phyloP scores from a whole-genome alignment of 2,888 invertebrate species.

The Lasioglossum lativentre region DNA sequence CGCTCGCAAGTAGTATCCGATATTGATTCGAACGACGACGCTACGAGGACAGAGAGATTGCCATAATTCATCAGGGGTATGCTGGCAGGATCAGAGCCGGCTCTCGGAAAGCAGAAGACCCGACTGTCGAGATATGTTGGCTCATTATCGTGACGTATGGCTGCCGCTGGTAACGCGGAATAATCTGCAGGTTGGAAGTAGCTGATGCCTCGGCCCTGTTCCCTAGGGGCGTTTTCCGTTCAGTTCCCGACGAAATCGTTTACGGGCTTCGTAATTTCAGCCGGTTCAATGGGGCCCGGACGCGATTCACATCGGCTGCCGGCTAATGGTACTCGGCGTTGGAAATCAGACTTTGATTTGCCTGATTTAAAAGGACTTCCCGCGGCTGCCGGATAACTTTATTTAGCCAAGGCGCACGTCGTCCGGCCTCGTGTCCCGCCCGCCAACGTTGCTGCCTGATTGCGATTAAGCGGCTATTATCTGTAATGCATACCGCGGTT shows the following conservation, averaged over 20 bases:
- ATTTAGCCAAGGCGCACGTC: constrained; percentile 39
- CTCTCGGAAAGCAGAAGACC: constrained; percentile 49
- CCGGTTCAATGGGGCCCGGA: constrained; percentile 49
- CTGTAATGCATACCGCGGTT: constrained; percentile 41
- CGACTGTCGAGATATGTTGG: constrained; percentile 69
- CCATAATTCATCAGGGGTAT: constrained; percentile 77
- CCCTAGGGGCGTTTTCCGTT: constrained; percentile 61
- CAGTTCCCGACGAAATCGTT: constrained; percentile 62
- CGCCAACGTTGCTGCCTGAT: constrained; percentile 62
- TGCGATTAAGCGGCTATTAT: constrained; percentile 68
- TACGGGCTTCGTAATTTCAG: constrained; percentile 63
- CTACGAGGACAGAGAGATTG: constrained; percentile 67
- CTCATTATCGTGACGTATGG: constrained; percentile 82
- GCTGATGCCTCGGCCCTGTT: constrained; percentile 28
- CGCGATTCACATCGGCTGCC: constrained; percentile 55
- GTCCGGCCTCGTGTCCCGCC: background rate
- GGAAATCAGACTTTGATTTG: constrained; percentile 53
- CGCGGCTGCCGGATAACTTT: constrained; percentile 58
- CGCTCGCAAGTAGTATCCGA: constrained; percentile 71
- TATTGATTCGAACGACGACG: constrained; percentile 80
- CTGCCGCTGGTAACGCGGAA: constrained; percentile 67
- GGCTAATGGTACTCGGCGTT: constrained; percentile 47
- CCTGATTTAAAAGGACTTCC: constrained; percentile 47
- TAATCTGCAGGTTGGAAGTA: constrained; percentile 31
- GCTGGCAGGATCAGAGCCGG: constrained; percentile 22